phyloP scores from a whole-genome alignment of 2,888 invertebrate species.

The Diplolepis rosae region DNA sequence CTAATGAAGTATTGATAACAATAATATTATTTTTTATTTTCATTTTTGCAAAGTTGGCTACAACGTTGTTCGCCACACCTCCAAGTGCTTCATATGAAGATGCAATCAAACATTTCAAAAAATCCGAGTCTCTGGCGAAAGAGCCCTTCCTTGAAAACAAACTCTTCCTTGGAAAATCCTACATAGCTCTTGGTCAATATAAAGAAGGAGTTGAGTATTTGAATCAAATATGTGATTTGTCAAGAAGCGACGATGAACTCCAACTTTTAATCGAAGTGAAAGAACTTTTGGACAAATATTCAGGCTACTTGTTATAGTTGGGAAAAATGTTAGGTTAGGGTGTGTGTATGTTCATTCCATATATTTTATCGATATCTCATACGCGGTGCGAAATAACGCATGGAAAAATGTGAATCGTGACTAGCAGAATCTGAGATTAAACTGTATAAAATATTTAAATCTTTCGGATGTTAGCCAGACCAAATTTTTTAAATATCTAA shows the following conservation, averaged over 20 bases:
- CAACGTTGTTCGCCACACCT: constrained; percentile 79
- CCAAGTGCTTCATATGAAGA: constrained; percentile 79
- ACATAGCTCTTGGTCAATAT: constrained; percentile 75
- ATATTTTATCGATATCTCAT: not conserved
- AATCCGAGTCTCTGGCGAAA: constrained; percentile 75
- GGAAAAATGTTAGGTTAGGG: not conserved
- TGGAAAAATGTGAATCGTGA: not conserved
- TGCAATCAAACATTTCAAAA: constrained; percentile 76
- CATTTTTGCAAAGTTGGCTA: constrained; percentile 74
- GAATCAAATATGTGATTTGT: constrained; percentile 56
- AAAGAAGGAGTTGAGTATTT: constrained; percentile 75
- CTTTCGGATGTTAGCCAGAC: not conserved
- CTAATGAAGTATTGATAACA: too few relatives aligned
- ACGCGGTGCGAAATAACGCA: not conserved
- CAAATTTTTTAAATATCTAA: not conserved
- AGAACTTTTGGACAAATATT: constrained; percentile 61
- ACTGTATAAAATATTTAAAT: not conserved
- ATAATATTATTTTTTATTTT: constrained; percentile 4
- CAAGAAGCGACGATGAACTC: constrained; percentile 53
- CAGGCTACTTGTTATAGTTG: constrained; percentile 33
- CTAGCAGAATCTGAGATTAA: not conserved
- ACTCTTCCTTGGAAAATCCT: constrained; percentile 77
- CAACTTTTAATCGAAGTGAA: constrained; percentile 59
- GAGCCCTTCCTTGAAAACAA: constrained; percentile 78
- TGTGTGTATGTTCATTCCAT: constrained; percentile 19